Conservation (phyloP, 2,797 vertebrate species). For the Apogon talboti region DNA sequence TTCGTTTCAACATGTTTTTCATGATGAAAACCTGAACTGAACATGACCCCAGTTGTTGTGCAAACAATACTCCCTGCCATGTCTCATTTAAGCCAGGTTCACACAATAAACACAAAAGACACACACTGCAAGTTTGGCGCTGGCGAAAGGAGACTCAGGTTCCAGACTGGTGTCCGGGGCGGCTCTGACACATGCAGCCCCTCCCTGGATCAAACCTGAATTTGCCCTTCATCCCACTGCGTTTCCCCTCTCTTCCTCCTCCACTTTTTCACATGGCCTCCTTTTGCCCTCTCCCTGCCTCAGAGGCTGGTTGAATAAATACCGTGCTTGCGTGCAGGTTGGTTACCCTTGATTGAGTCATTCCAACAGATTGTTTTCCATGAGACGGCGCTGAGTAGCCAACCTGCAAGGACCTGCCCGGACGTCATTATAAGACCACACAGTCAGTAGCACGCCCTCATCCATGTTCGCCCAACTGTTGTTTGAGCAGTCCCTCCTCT, state of each 20-base stretch:
- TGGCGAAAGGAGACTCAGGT: constrained; percentile 36
- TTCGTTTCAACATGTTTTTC: constrained; percentile 48
- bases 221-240: constrained; percentile 14
- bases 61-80: constrained; percentile 64
- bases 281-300: constrained; percentile 37
- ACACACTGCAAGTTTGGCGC: constrained; percentile 48
- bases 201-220: constrained; percentile 42
- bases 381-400: constrained; percentile 39
- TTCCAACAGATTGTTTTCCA: constrained; percentile 67
- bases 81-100: constrained; percentile 63
- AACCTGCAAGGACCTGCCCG: constrained; percentile 74
- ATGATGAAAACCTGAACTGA: constrained; percentile 60
- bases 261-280: constrained; percentile 36
- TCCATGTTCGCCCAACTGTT: constrained; percentile 40
- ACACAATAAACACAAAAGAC: constrained; percentile 66
- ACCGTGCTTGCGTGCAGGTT: constrained; percentile 69
- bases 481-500: constrained; percentile 53
- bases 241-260: constrained; percentile 13
- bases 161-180: constrained; percentile 52
- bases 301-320: constrained; percentile 58
- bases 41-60: constrained; percentile 68
- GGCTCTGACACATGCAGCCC: constrained; percentile 33
- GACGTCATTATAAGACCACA: constrained; percentile 64
- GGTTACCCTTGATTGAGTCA: constrained; percentile 75
- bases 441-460: constrained; percentile 51